Conservation (phyloP, 2,113 vertebrate species). For the Grammomys dolichurus region DNA sequence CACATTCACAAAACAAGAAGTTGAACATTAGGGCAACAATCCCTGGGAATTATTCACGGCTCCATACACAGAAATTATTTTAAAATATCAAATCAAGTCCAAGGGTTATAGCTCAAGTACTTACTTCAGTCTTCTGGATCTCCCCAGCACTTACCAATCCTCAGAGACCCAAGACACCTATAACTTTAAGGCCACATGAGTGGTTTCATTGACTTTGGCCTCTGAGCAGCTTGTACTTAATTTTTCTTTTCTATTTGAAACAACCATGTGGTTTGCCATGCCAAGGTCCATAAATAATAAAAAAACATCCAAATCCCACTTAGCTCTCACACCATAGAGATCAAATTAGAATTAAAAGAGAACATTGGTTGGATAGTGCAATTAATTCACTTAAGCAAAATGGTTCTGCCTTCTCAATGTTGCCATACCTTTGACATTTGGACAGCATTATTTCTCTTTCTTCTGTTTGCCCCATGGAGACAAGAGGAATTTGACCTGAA, state of each 20-base stretch:
- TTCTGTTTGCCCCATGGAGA: background rate
- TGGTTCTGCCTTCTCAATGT: background rate
- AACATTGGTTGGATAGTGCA: background rate
- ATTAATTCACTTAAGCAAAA: background rate
- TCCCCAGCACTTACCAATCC: background rate
- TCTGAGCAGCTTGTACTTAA: background rate
- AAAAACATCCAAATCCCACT: background rate
- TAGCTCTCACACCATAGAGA: background rate
- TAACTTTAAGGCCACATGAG: background rate
- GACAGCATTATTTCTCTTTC: background rate
- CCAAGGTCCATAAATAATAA: constrained; percentile 24
- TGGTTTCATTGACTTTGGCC: constrained; percentile 51
- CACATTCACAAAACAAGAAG: background rate
- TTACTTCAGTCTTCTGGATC: background rate
- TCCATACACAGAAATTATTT: background rate
- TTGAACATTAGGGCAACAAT: background rate
- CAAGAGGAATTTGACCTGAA: background rate
- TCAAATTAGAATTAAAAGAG: background rate
- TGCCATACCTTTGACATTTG: background rate
- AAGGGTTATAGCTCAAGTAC: background rate
- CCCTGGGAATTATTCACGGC: background rate
- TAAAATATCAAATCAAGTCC: background rate
- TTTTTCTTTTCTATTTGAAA: constrained; percentile 56
- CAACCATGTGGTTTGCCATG: constrained; percentile 21
- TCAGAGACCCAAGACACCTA: background rate